Base-by-base conservation (phyloP, 2,888 invertebrate species). In the Thumatha senex region DNA sequence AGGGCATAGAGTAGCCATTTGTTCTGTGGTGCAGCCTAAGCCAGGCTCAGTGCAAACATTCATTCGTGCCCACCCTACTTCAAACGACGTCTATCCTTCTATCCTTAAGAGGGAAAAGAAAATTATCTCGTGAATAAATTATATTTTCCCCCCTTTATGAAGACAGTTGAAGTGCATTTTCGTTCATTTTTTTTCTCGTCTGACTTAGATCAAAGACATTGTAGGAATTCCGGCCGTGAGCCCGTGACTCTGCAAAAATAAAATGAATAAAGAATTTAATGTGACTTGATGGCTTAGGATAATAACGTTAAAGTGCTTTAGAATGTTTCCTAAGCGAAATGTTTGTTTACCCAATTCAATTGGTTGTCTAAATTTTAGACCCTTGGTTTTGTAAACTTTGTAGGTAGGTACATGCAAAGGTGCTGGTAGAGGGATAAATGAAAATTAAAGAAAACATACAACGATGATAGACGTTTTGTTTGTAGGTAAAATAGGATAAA, bases 41-140 rank as follows among this genome's bases (percentile, higher is more conserved):
- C 68, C 67, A 51, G 61, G 65, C 67, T 70, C 80, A 74, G 70
- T 70, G 78, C 84, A 88, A 89, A 88, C 87, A 87, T 83, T 82
- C 79, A 81, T 82, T 78, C 80, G 76, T 77, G 74, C 72, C 69
- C 78, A 72, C 85, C 84, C 84, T 73, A 79, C 83, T 85, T 82
- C 80, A 84, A 87, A 80, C 80, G 80, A 57, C 71, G 78, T 74
- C 83, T 83, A 76, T 80, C 80, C 79, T 82, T 74, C 83, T 83
- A 76, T 80, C 18, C 18, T 24, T 82, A 78, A 79, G 82, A 84
- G 86, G 84, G 84, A 83, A 82, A 82, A 89, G 90, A 87, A 89
- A 90, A 91, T 90, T 91, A 90, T 91, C 89, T 89, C 84, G 80
- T 91, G 90, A 91, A 91, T 91, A 91, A 91, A 90, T 91, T 89